phyloP scores from a whole-genome alignment of 2,113 vertebrate genomes.

The Progne subis region DNA sequence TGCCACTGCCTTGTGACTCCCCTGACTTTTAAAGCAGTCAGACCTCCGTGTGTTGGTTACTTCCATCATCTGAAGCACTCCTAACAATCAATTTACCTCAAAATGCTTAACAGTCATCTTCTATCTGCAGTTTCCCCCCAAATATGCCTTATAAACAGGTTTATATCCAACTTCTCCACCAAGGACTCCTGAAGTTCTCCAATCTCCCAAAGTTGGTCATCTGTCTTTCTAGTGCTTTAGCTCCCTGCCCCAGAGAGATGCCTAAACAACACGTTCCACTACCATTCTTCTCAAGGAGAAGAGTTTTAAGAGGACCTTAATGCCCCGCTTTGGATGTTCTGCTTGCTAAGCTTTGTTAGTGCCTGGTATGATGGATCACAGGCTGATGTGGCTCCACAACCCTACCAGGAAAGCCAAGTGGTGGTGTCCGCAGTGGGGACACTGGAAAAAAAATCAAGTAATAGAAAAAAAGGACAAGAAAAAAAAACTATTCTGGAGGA shows the following conservation, averaged over 20 bases:
- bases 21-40: neutral
- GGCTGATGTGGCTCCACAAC: neutral
- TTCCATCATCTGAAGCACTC: neutral
- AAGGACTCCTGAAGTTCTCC: neutral
- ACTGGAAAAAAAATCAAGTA: neutral
- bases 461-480: neutral
- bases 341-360: neutral
- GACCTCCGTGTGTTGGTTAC: neutral
- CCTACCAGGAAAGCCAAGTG: neutral
- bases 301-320: neutral
- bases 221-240: neutral
- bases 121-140: neutral
- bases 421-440: neutral
- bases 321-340: neutral
- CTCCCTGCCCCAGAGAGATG: neutral
- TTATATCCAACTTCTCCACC: neutral
- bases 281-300: neutral
- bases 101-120: neutral
- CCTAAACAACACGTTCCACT: neutral
- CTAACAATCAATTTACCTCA: neutral
- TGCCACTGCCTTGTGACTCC: neutral
- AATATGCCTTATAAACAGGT: neutral
- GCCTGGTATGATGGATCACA: rapidly evolving
- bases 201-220: neutral
- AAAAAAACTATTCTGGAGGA: neutral